phyloP scores from a whole-genome alignment of 2,888 invertebrate species.

The Hirtodrosophila histrioides region DNA sequence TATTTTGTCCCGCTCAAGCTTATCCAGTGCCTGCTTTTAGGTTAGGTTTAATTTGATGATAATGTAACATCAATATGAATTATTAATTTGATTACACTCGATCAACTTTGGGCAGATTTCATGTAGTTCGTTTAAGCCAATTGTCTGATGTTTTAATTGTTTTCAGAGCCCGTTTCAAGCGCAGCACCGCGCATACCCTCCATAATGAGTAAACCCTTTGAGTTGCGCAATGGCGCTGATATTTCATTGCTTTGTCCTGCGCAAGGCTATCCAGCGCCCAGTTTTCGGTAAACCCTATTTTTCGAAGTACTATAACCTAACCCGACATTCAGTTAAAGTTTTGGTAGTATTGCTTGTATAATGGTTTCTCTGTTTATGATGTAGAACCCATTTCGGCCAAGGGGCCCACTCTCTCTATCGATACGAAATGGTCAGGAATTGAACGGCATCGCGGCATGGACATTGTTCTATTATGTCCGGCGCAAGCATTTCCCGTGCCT shows the following conservation, averaged over 20 bases:
- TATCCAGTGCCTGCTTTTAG: slow-evolving; percentile 89
- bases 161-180: slow-evolving; percentile 86
- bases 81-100: background rate
- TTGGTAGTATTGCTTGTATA: background rate
- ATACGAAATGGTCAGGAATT: slow-evolving; percentile 85
- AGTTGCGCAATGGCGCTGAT: slow-evolving; percentile 57
- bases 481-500: slow-evolving; percentile 91
- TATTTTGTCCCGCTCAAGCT: slow-evolving; percentile 91
- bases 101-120: slow-evolving; percentile 26
- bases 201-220: slow-evolving; percentile 82
- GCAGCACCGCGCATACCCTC: slow-evolving; percentile 85
- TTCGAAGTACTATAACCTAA: background rate
- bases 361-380: background rate
- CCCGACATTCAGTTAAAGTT: slow-evolving; percentile 14
- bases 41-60: slow-evolving; percentile 80
- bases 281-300: slow-evolving; percentile 67
- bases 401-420: slow-evolving; percentile 86
- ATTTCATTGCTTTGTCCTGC: slow-evolving; percentile 88
- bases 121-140: background rate
- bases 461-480: slow-evolving; percentile 90
- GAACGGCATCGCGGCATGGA: slow-evolving; percentile 87
- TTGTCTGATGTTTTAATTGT: background rate
- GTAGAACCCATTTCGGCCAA: slow-evolving; percentile 78
- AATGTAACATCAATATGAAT: background rate
- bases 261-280: slow-evolving; percentile 89